phyloP scores from a whole-genome alignment of 2,797 vertebrate genomes.

The Sciaenops ocellatus region DNA sequence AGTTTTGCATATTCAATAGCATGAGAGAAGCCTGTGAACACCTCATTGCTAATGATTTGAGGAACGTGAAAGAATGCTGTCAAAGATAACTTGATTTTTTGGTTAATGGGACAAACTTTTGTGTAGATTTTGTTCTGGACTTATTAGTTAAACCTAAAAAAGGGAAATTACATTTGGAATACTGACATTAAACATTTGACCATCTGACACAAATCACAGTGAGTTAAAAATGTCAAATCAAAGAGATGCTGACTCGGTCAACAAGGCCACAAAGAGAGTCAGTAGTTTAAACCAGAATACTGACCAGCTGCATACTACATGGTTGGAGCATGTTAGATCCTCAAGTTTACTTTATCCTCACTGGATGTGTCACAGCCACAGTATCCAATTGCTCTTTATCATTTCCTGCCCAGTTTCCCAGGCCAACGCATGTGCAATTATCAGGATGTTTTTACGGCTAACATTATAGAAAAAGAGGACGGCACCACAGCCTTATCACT shows the following conservation, averaged over 20 bases:
- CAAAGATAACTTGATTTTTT: neutral
- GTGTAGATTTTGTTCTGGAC: neutral
- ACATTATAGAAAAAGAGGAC: constrained; percentile 61
- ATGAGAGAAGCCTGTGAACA: neutral
- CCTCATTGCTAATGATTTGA: neutral
- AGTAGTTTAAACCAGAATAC: constrained; percentile 1
- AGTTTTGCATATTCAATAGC: neutral
- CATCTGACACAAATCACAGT: neutral
- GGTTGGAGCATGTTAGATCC: constrained; percentile 8
- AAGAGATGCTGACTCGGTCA: constrained; percentile 1
- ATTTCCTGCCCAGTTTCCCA: constrained; percentile 69
- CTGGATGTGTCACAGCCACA: constrained; percentile 42
- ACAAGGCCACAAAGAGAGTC: neutral
- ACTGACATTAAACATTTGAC: constrained; percentile 5
- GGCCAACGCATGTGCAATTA: constrained; percentile 53
- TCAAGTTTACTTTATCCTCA: constrained; percentile 40
- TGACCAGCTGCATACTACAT: constrained; percentile 5
- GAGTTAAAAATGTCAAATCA: neutral
- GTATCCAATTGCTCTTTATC: constrained; percentile 70
- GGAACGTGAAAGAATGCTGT: neutral
- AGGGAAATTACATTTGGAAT: neutral
- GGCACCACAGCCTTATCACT: constrained; percentile 69
- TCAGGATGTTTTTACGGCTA: constrained; percentile 64
- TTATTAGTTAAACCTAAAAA: neutral
- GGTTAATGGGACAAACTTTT: neutral